Evolutionary conservation across 2,797 vertebrate species (phyloP), one percentile per base, ranked within the genome.

Genomic region (Parauchenoglanis punctatus): DNA sequence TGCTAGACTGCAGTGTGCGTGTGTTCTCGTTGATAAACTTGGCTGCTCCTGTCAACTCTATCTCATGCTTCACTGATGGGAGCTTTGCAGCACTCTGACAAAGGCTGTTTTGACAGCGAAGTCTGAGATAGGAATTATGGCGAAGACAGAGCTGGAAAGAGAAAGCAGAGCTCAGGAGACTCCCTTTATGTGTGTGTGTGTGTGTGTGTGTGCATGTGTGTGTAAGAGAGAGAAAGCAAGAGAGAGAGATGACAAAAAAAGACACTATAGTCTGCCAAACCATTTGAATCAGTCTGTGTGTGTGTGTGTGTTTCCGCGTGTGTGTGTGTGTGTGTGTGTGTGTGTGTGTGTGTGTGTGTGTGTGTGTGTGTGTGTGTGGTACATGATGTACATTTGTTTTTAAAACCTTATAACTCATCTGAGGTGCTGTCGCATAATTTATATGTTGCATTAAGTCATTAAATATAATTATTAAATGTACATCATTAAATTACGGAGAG

Each of bases 91-190:
- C 92, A 93, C 90, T 92, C 90, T 80, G 84, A 77, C 88, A 91
- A 92, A 93, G 89, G 91, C 92, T 94, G 95, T 96, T 95, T 93
- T 95, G 95, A 96, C 95, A 92, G 91, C 92, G 89, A 91, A 90
- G 93, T 91, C 93, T 91, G 91, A 91, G 92, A 93, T 88, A 87
- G 91, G 93, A 93, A 94, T 94, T 91, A 93, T 92, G 90, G 91
- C 88, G 87, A 85, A 85, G 85, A 89, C 91, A 89, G 92, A 92
- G 89, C 86, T 83, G 89, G 90, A 93, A 90, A 85, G 68, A 89
- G 84, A 87, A 86, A 84, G 75, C 88, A 90, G 76, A 87, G 84
- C 87, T 85, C 84, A 65, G 59, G 88, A 83, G 88, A 87, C 86
- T 35, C n/a, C 86, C 85, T 52, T 54, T 73, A 61, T 28, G 77